Evolutionary conservation across 2,797 vertebrate genomes (phyloP).

Genomic region (Triplophysa yarkandensis): DNA sequence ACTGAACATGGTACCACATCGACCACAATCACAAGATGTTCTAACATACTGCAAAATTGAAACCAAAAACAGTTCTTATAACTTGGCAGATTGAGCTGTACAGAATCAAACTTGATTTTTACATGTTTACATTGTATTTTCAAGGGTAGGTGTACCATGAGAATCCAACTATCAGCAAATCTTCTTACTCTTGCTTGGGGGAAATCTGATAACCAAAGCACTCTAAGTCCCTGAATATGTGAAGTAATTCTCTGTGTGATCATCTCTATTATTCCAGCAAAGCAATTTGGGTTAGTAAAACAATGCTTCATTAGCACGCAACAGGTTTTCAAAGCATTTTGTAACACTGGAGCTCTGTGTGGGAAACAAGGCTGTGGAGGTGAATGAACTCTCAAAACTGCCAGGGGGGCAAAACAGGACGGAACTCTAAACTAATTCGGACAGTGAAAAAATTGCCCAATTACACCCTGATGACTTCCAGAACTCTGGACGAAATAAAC

Average conservation of each 20-base stretch:
- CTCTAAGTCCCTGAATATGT: slow-evolving; percentile 7
- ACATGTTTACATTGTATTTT: slow-evolving; percentile 10
- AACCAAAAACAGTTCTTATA: not conserved
- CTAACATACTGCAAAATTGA: not conserved
- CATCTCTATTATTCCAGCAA: slow-evolving; percentile 10
- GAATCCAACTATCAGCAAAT: slow-evolving; percentile 12
- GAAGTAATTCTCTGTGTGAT: slow-evolving; percentile 10
- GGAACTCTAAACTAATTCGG: slow-evolving; percentile 22
- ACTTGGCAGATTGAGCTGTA: not conserved
- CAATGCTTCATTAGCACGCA: slow-evolving; percentile 24
- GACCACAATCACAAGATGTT: not conserved
- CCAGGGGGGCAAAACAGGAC: slow-evolving; percentile 31
- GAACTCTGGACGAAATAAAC: slow-evolving; percentile 23
- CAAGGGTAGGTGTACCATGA: slow-evolving; percentile 1
- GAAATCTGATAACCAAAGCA: slow-evolving; percentile 22
- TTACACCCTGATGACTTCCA: slow-evolving; percentile 24
- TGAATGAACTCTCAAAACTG: slow-evolving; percentile 32
- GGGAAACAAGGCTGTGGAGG: slow-evolving; percentile 16
- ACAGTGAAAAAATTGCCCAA: slow-evolving; percentile 16
- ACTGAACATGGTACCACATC: not conserved
- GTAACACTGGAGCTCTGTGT: slow-evolving; percentile 14
- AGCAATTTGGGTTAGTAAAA: slow-evolving; percentile 9
- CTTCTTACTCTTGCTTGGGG: not conserved
- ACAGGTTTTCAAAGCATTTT: slow-evolving; percentile 9
- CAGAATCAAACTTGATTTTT: not conserved